Percentiles rank a stretch among this genome's conserved stretches.
phyloP scores from a whole-genome alignment of 2,113 vertebrate species.

The Sapajus apella region DNA sequence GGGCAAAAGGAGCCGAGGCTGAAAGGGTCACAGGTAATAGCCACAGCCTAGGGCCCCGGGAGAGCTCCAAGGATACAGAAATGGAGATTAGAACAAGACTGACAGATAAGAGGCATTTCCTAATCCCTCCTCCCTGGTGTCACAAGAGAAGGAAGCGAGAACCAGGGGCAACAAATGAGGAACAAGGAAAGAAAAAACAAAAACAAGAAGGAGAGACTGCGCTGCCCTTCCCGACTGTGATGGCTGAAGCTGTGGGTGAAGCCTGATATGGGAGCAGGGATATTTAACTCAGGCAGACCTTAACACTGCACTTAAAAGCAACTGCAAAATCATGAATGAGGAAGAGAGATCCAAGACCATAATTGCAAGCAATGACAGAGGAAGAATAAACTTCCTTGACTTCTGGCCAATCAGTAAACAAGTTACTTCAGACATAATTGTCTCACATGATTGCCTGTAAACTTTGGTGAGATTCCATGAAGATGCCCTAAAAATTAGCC shows the following conservation, averaged over 20 bases:
- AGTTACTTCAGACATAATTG: background rate
- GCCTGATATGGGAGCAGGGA: background rate
- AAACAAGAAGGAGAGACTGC: background rate
- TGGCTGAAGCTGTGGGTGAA: background rate
- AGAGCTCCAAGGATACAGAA: background rate
- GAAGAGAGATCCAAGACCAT: background rate
- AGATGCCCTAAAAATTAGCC: slow-evolving; percentile 15
- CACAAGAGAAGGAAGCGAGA: background rate
- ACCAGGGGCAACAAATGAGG: background rate
- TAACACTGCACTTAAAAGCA: background rate
- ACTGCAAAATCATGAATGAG: background rate
- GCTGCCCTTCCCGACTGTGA: background rate
- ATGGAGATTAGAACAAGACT: background rate
- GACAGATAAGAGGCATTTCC: background rate
- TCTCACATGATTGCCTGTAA: background rate
- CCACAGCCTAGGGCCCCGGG: background rate
- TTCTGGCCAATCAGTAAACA: background rate
- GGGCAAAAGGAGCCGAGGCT: background rate
- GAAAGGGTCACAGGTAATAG: background rate
- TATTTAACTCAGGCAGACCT: background rate
- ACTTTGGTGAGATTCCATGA: background rate
- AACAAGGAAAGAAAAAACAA: background rate
- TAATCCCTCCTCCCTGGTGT: background rate
- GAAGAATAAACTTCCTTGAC: background rate
- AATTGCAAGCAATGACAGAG: background rate